phyloP scores from a whole-genome alignment of 2,113 vertebrate species.

The Stomatorhinus ivindoensis region DNA sequence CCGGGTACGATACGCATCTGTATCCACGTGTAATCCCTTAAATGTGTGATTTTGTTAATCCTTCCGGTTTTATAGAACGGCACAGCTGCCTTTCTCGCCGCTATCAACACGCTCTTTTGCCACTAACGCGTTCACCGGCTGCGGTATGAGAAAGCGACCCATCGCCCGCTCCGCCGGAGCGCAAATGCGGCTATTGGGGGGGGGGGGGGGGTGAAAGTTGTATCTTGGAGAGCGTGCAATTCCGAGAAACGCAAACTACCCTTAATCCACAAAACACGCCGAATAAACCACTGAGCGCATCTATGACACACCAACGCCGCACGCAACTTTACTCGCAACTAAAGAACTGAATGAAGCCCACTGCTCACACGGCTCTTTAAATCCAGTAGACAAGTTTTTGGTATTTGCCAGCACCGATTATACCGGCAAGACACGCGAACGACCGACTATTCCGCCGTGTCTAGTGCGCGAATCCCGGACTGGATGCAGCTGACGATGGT shows the following conservation, averaged over 20 bases:
- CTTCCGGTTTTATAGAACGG: background rate
- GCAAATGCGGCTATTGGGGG: background rate
- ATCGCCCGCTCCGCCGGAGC: background rate
- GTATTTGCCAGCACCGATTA: background rate
- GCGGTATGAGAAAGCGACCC: background rate
- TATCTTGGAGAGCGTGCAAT: background rate
- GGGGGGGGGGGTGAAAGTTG: background rate
- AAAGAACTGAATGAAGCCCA: background rate
- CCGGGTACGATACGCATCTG: background rate
- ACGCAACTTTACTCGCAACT: background rate
- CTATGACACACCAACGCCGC: background rate
- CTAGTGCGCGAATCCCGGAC: conserved; percentile 14
- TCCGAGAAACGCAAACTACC: background rate
- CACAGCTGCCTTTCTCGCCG: background rate
- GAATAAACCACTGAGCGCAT: background rate
- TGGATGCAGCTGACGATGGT: conserved; percentile 5
- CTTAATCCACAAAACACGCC: background rate
- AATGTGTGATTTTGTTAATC: background rate
- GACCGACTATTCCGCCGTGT: background rate
- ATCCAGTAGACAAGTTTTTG: background rate
- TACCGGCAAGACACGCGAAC: background rate
- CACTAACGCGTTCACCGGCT: background rate
- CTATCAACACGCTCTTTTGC: background rate
- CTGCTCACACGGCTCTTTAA: background rate
- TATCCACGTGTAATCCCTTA: conserved; percentile 12